These are phyloP conservation scores for Mycetomoellerius zeteki DNA, from an alignment of 1,140 invertebrate genomes.

Conservation along the genomic window DNA sequence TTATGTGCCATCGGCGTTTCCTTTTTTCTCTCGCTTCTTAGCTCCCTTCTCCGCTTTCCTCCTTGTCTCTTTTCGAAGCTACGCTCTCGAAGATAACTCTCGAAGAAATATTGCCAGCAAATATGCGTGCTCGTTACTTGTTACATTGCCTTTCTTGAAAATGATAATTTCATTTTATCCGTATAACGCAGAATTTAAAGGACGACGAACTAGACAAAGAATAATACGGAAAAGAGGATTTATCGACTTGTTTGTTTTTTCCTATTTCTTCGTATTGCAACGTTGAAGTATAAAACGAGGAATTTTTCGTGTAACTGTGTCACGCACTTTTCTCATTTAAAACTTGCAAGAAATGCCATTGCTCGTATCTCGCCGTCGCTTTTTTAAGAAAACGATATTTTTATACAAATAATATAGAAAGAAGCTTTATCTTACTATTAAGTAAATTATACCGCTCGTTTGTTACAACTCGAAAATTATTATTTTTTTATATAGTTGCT, in stretches of 20 bases:
- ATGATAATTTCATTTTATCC: slow-evolving; percentile 16
- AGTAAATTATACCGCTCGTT: not conserved
- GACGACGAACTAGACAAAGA: not conserved
- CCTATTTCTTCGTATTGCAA: not conserved
- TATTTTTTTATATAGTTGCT: too few species aligned
- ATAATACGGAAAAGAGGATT: slow-evolving; percentile 31
- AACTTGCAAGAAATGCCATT: not conserved
- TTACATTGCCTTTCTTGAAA: not conserved
- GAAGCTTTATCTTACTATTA: slow-evolving; percentile 3
- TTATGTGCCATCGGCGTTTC: not conserved
- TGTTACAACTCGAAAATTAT: too few species aligned
- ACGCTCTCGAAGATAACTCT: not conserved
- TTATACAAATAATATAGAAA: not conserved
- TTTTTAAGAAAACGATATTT: not conserved
- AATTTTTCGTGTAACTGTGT: not conserved
- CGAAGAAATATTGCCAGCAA: slow-evolving; percentile 33
- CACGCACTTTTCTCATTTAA: slow-evolving; percentile 7
- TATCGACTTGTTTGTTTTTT: not conserved
- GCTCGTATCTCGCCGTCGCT: not conserved
- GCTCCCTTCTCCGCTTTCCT: slow-evolving; percentile 8
- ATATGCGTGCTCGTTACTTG: slow-evolving; percentile 34
- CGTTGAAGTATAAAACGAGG: not conserved
- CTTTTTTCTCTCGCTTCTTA: not conserved
- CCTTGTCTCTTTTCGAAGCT: slow-evolving; percentile 9
- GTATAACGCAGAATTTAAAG: slow-evolving; percentile 33